A percentile compares a stretch with the other conserved stretches of the same genome.
Evolutionary conservation across 1,140 invertebrate genomes (phyloP).

Genomic region (Brachionus paranguensis): DNA sequence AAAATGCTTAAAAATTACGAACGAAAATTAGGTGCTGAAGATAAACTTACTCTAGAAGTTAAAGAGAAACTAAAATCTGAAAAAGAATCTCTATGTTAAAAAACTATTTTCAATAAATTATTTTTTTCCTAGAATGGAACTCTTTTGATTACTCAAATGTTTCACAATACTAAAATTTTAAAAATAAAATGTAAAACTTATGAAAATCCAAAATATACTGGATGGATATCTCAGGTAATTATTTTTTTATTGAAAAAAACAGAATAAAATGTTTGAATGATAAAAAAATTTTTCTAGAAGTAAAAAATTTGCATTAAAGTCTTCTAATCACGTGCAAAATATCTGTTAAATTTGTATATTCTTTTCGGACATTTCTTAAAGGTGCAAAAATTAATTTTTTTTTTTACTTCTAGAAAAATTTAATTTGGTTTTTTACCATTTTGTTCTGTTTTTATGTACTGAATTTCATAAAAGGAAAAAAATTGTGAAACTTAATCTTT

Average conservation of each 20-base stretch:
- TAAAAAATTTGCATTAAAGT: too few species aligned
- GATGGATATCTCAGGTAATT: conserved; percentile 57
- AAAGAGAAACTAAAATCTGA: neutral
- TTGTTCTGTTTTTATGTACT: too few species aligned
- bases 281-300: too few species aligned
- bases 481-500: neutral
- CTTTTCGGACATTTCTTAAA: too few species aligned
- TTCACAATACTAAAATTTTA: conserved; percentile 73
- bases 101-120: neutral
- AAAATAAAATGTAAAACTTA: conserved; percentile 75
- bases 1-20: conserved; percentile 1
- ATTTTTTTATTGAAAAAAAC: conserved; percentile 3
- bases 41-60: neutral
- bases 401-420: too few species aligned
- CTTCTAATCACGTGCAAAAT: too few species aligned
- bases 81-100: conserved; percentile 19
- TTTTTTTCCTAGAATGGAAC: conserved; percentile 63
- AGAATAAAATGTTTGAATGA: too few species aligned
- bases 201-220: conserved; percentile 59
- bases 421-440: too few species aligned
- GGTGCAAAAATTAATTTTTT: too few species aligned
- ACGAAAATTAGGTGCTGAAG: neutral
- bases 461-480: too few species aligned
- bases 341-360: too few species aligned
- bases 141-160: conserved; percentile 72